phyloP scores from a whole-genome alignment of 2,113 vertebrate genomes.

The Pipa parva region DNA sequence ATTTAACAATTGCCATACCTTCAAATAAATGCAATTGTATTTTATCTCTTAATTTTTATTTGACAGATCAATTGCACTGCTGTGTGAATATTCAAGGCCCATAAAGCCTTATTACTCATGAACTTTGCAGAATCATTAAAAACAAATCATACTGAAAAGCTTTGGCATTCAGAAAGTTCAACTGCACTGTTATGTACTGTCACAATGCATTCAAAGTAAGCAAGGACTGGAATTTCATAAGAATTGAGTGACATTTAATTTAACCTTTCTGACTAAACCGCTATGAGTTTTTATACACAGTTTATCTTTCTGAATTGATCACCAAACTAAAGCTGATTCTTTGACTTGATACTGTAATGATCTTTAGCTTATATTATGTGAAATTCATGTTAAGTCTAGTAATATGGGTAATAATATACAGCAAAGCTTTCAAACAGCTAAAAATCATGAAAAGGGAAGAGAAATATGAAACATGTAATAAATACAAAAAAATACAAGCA shows the following conservation, averaged over 20 bases:
- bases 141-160: conserved; percentile 38
- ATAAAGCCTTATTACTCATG: conserved; percentile 39
- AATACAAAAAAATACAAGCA: conserved; percentile 26
- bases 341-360: conserved; percentile 32
- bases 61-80: conserved; percentile 26
- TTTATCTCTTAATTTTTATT: conserved; percentile 6
- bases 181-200: conserved; percentile 37
- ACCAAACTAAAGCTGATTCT: conserved; percentile 33
- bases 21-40: conserved; percentile 13
- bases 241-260: conserved; percentile 43
- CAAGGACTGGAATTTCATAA: conserved; percentile 38
- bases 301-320: conserved; percentile 43
- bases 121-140: conserved; percentile 43
- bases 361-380: conserved; percentile 41
- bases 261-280: conserved; percentile 41
- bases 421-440: conserved; percentile 19
- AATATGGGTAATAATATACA: conserved; percentile 34
- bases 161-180: conserved; percentile 41
- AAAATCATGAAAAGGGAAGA: conserved; percentile 19
- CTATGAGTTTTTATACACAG: conserved; percentile 39
- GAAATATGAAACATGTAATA: conserved; percentile 23
- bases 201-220: conserved; percentile 40
- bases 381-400: conserved; percentile 39
- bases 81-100: conserved; percentile 36
- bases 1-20: not conserved